A percentile compares a stretch with the other conserved stretches of the same genome.
Conservation (phyloP, 2,888 invertebrate genomes). For the Lasioglossum figueresi region DNA sequence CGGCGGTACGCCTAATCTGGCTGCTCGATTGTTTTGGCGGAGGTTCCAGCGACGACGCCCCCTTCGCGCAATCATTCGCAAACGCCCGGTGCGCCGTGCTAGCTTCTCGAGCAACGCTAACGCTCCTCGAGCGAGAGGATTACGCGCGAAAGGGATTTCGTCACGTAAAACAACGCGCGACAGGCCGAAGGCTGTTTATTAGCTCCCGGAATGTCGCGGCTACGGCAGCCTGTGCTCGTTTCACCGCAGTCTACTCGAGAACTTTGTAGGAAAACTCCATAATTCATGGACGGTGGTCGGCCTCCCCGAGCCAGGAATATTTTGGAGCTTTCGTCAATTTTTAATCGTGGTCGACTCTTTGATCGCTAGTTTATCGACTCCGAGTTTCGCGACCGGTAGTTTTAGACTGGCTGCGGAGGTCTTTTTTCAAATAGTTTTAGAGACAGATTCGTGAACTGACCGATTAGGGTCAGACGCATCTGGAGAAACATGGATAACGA, state of each 20-base stretch:
- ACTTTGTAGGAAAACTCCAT: neutral
- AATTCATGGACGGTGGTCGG: neutral
- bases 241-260: constrained; percentile 5
- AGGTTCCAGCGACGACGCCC: constrained; percentile 9
- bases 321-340: too few relatives aligned
- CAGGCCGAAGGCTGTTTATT: neutral
- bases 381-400: too few relatives aligned
- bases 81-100: too few relatives aligned
- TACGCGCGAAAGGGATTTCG: constrained; percentile 16
- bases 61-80: neutral
- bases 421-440: too few relatives aligned
- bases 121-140: constrained; percentile 12
- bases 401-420: too few relatives aligned
- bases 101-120: neutral
- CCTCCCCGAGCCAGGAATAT: neutral
- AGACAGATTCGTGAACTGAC: too few relatives aligned
- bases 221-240: neutral
- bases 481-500: too few relatives aligned
- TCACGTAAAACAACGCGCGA: constrained; percentile 5
- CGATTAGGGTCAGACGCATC: too few relatives aligned
- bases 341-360: too few relatives aligned
- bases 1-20: constrained; percentile 38
- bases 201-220: neutral
- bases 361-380: too few relatives aligned
- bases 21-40: neutral